Evolutionary conservation across 1,140 invertebrate species (phyloP).

Genomic region (Linepithema humile): DNA sequence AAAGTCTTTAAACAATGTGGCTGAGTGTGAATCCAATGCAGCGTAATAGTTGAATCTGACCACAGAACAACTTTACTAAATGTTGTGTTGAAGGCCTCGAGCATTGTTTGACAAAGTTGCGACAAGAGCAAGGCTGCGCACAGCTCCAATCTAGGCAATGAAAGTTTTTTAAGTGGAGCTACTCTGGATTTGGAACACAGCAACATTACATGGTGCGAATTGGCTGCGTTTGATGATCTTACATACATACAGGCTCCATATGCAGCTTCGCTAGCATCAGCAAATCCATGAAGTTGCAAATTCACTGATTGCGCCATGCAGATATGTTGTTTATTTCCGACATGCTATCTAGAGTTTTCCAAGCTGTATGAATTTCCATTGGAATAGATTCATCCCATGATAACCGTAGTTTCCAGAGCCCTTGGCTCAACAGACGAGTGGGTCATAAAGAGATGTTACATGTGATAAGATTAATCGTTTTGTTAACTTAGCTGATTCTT

Average conservation of each 20-base stretch:
- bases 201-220: not conserved
- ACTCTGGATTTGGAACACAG: conserved; percentile 7
- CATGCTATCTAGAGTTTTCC: not conserved
- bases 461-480: not conserved
- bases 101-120: not conserved
- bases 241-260: conserved; percentile 18
- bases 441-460: not conserved
- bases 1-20: conserved; percentile 17
- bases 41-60: no score
- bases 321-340: not conserved
- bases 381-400: not conserved
- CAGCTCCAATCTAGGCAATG: not conserved
- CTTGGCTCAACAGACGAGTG: not conserved
- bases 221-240: not conserved
- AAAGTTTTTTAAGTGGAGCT: not conserved
- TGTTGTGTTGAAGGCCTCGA: not conserved
- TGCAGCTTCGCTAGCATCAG: not conserved
- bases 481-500: not conserved
- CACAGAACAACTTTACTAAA: not conserved
- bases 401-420: not conserved
- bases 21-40: not conserved
- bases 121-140: not conserved
- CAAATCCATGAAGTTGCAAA: not conserved
- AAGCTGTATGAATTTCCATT: not conserved
- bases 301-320: not conserved